Conservation (phyloP, 1,140 invertebrate genomes). For the Epicauta chinensis region DNA sequence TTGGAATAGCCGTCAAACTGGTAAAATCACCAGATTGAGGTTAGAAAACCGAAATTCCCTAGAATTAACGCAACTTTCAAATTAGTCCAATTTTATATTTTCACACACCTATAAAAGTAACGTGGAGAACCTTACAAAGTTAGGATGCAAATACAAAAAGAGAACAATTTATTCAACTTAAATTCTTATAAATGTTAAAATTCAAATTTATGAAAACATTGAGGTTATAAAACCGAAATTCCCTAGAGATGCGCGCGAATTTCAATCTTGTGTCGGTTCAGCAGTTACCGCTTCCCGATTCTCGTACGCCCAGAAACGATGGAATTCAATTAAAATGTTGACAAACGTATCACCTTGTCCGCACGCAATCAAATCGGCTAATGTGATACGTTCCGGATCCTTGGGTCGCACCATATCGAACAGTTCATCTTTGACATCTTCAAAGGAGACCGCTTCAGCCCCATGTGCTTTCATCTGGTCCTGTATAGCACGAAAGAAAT, state of each 20-base stretch:
- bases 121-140: no score
- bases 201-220: no score
- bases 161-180: no score
- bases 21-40: no score
- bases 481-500: constrained; percentile 90
- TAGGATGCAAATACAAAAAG: no score
- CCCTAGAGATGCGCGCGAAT: not conserved
- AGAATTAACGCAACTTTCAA: no score
- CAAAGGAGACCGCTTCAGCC: constrained; percentile 81
- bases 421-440: constrained; percentile 95
- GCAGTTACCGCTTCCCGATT: constrained; percentile 75
- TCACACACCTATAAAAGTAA: no score
- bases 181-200: no score
- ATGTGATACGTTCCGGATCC: constrained; percentile 77
- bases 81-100: no score
- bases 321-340: constrained; percentile 90
- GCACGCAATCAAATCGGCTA: constrained; percentile 72
- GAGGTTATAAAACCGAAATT: no score
- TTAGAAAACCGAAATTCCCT: no score
- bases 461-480: constrained; percentile 80
- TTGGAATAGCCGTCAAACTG: no score
- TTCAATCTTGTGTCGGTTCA: constrained; percentile 43
- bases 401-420: constrained; percentile 95
- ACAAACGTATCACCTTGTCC: constrained; percentile 91
- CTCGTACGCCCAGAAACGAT: constrained; percentile 95